These are phyloP conservation scores for Musca domestica DNA, from an alignment of 1,140 invertebrate species.

Conservation along the genomic window DNA sequence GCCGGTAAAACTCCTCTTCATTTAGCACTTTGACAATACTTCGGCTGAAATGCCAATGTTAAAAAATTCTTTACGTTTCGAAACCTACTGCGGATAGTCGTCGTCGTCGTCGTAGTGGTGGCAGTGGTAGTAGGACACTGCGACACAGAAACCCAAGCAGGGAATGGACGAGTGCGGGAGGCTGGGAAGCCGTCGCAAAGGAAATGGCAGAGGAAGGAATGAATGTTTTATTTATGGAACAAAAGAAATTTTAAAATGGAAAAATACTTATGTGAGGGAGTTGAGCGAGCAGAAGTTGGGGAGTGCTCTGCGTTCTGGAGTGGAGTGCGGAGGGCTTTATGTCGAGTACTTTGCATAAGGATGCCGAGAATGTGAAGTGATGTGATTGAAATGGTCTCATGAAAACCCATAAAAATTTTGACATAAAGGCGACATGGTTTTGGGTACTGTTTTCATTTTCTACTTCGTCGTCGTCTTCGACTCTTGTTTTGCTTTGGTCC, in stretches of 20 bases:
- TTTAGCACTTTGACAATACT: slow-evolving; percentile 22
- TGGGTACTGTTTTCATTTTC: not conserved
- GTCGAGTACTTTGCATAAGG: slow-evolving; percentile 18
- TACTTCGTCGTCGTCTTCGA: not conserved
- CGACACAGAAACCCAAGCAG: too few relatives aligned
- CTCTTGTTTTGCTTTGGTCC: not conserved
- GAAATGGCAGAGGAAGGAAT: slow-evolving; percentile 4
- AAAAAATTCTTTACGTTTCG: slow-evolving; percentile 12
- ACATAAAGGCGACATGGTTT: slow-evolving; percentile 9
- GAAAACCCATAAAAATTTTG: slow-evolving; percentile 20
- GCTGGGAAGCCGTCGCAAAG: not conserved
- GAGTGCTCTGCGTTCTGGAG: not conserved
- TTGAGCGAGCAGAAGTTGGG: too few relatives aligned
- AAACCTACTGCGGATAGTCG: not conserved
- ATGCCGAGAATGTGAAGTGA: slow-evolving; percentile 11
- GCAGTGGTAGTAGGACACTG: too few relatives aligned
- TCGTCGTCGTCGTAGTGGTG: too few relatives aligned
- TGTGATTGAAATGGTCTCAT: slow-evolving; percentile 19
- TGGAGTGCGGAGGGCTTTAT: slow-evolving; percentile 12
- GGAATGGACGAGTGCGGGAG: too few relatives aligned
- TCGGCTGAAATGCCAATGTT: slow-evolving; percentile 10
- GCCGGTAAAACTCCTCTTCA: slow-evolving; percentile 2
- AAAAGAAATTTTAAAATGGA: slow-evolving; percentile 18
- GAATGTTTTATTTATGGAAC: slow-evolving; percentile 20
- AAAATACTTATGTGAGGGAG: too few relatives aligned